Evolutionary conservation across 2,888 invertebrate genomes (phyloP).

Genomic region (Ochropleura plecta): DNA sequence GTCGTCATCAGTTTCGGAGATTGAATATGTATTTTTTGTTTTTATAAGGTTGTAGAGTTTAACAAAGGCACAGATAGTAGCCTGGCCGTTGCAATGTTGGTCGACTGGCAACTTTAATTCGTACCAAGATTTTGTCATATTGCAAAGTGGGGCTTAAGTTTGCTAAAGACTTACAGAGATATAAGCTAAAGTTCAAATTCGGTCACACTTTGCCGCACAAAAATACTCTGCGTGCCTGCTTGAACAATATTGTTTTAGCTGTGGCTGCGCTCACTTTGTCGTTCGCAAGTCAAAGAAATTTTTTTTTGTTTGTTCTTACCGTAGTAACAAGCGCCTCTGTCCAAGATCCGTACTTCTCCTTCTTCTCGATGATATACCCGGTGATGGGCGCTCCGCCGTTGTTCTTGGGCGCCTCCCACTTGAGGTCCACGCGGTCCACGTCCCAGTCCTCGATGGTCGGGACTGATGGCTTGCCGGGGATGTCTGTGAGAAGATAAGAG

Average conservation of each 20-base stretch:
- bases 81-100: not conserved
- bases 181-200: not conserved
- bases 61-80: not conserved
- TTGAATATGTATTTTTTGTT: not conserved
- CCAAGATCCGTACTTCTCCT: conserved; percentile 95
- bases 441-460: conserved; percentile 97
- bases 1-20: not conserved
- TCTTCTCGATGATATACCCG: conserved; percentile 97
- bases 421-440: conserved; percentile 96
- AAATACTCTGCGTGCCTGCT: no score
- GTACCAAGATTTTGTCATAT: not conserved
- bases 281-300: conserved; percentile 14
- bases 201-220: no score
- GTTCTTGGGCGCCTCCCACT: conserved; percentile 95
- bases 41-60: not conserved
- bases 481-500: conserved; percentile 86
- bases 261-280: conserved; percentile 8
- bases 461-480: conserved; percentile 96
- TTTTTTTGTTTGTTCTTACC: conserved; percentile 83
- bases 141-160: not conserved
- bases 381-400: conserved; percentile 95
- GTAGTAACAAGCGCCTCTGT: conserved; percentile 95
- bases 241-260: not conserved
- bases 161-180: not conserved
- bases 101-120: not conserved